phyloP scores from a whole-genome alignment of 2,113 vertebrate species.

The Peromyscus californicus region DNA sequence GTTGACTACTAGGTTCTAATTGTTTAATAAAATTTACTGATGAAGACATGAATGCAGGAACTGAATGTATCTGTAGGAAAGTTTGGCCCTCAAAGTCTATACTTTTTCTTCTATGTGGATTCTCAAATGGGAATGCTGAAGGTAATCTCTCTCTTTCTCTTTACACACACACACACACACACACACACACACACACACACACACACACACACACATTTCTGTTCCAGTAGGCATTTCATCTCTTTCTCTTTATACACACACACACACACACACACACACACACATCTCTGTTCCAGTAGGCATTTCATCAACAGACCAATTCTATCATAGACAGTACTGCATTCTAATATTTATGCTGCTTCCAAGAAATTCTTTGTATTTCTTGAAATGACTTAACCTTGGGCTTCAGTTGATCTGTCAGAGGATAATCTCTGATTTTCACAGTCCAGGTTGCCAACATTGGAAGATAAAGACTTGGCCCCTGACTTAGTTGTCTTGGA shows the following conservation, averaged over 20 bases:
- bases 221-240: too few species aligned
- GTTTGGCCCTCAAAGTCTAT: neutral
- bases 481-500: neutral
- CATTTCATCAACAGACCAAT: neutral
- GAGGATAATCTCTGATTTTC: neutral
- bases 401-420: neutral
- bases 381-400: neutral
- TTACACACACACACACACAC: too few species aligned
- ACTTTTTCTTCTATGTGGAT: neutral
- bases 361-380: neutral
- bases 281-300: neutral
- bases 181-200: too few species aligned
- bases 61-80: neutral
- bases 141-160: neutral
- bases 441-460: neutral
- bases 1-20: neutral
- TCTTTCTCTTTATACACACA: too few species aligned
- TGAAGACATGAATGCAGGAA: neutral
- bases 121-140: neutral
- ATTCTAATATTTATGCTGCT: neutral
- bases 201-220: too few species aligned
- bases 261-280: too few species aligned
- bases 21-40: neutral
- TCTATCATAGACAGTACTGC: fast-evolving
- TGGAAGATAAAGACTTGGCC: neutral